Conservation (phyloP, 1,140 invertebrate species). For the Trypoxylus dichotomus region DNA sequence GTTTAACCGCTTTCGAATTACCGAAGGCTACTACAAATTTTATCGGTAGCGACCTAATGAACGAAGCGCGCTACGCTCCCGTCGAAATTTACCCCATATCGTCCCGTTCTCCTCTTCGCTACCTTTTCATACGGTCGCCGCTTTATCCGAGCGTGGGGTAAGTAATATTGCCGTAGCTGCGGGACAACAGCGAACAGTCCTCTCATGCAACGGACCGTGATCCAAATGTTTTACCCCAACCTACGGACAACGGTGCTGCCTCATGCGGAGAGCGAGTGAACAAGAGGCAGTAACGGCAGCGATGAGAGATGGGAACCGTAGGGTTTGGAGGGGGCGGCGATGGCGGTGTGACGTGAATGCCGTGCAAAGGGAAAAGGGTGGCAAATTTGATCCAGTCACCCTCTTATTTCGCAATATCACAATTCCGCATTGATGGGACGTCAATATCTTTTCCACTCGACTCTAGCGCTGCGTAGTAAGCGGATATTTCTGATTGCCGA, state of each 20-base stretch:
- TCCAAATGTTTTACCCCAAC: constrained; percentile 23
- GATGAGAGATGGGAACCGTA: not conserved
- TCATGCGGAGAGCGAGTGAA: constrained; percentile 3
- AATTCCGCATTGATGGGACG: constrained; percentile 18
- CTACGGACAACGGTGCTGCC: not conserved
- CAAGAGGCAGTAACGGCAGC: not conserved
- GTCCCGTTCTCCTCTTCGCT: not conserved
- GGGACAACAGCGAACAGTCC: constrained; percentile 12
- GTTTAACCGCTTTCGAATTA: constrained; percentile 9
- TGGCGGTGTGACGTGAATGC: not conserved
- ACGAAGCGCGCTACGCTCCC: not conserved
- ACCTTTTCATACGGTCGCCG: constrained; percentile 17
- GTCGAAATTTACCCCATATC: constrained; percentile 3
- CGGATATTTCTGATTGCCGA: constrained; percentile 21
- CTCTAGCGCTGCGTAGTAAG: constrained; percentile 15
- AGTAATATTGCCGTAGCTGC: constrained; percentile 21
- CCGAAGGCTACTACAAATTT: constrained; percentile 25
- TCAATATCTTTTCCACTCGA: constrained; percentile 23
- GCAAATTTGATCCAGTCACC: constrained; percentile 24
- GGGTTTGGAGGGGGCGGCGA: not conserved
- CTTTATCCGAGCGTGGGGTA: constrained; percentile 16
- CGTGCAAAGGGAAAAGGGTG: not conserved
- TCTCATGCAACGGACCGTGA: constrained; percentile 20
- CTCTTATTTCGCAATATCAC: constrained; percentile 25
- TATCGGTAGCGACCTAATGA: constrained; percentile 9